phyloP scores from a whole-genome alignment of 2,888 invertebrate genomes.

The Nymphalis c-album region DNA sequence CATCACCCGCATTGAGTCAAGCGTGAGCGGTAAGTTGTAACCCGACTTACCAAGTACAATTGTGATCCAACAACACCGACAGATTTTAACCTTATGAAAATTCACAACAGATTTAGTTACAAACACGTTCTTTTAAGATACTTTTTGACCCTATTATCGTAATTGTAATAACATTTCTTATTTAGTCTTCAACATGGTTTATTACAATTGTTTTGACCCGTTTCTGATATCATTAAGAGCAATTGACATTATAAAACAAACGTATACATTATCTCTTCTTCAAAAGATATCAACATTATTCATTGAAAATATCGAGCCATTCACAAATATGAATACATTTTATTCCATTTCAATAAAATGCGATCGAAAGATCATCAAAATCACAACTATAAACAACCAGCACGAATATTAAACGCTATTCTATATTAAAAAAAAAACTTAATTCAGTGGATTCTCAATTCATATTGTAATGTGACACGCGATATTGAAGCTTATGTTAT shows the following conservation, averaged over 20 bases:
- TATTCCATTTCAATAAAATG: neutral
- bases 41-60: neutral
- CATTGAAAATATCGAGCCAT: constrained; percentile 2
- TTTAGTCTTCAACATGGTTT: neutral
- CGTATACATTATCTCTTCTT: neutral
- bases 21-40: constrained; percentile 25
- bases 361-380: no score
- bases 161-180: neutral
- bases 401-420: no score
- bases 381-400: no score
- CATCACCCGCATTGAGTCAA: constrained; percentile 35
- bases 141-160: neutral
- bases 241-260: neutral
- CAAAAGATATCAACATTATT: neutral
- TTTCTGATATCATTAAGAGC: neutral
- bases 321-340: neutral
- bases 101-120: no score
- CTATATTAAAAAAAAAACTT: no score
- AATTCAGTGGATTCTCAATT: no score
- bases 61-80: neutral
- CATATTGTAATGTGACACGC: no score
- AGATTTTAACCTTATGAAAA: neutral
- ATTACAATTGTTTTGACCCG: constrained; percentile 6
- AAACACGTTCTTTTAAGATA: no score
- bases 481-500: no score